phyloP scores from a whole-genome alignment of 2,797 vertebrate species.

The Clarias fuscus region DNA sequence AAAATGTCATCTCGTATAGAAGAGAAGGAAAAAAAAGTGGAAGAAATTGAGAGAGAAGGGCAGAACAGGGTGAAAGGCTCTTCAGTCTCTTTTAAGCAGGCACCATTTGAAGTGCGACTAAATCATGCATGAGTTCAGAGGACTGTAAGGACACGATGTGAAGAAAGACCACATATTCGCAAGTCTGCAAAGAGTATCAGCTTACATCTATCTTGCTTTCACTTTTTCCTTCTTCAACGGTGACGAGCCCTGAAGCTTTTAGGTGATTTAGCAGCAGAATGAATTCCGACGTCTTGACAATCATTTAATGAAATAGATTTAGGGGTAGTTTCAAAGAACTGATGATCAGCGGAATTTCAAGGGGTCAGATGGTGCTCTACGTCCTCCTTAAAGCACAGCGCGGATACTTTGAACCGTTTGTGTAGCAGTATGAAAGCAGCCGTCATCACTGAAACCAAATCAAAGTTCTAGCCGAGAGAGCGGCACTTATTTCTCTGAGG shows the following conservation, averaged over 20 bases:
- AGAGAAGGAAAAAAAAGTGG: neutral
- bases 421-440: constrained; percentile 7
- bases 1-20: constrained; percentile 13
- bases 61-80: constrained; percentile 34
- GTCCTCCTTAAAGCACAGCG: constrained; percentile 5
- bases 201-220: constrained; percentile 18
- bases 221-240: neutral
- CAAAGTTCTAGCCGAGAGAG: constrained; percentile 8
- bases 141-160: constrained; percentile 40
- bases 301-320: constrained; percentile 38
- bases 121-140: constrained; percentile 55
- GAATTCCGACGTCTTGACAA: constrained; percentile 50
- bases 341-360: constrained; percentile 19
- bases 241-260: constrained; percentile 10
- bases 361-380: neutral
- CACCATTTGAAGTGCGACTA: constrained; percentile 50
- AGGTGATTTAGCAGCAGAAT: constrained; percentile 6
- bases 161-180: constrained; percentile 32
- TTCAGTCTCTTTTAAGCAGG: constrained; percentile 35
- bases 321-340: constrained; percentile 6
- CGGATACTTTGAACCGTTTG: constrained; percentile 15
- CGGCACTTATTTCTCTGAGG: constrained; percentile 1
- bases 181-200: neutral
- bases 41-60: constrained; percentile 2
- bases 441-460: constrained; percentile 15